A percentile compares a stretch with the other conserved stretches of the same genome.
Conservation (phyloP, 2,888 invertebrate species). For the Priocnemis perturbator region DNA sequence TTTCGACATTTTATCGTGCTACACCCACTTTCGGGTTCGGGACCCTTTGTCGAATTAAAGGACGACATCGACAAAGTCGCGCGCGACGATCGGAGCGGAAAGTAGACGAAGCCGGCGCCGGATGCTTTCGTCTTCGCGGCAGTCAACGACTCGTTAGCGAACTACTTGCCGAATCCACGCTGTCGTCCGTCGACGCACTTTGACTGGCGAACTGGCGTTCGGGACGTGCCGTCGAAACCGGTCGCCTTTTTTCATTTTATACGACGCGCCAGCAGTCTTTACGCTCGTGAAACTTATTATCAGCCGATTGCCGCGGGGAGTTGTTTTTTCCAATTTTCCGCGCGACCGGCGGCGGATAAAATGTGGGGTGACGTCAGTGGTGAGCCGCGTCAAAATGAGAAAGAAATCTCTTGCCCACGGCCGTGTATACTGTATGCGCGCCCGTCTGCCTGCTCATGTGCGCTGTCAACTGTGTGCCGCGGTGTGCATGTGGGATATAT, state of each 20-base stretch:
- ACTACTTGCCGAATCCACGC: no score
- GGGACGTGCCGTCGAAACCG: no score
- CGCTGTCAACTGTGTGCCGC: background rate
- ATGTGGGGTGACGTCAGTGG: slow-evolving; percentile 8
- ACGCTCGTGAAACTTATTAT: slow-evolving; percentile 5
- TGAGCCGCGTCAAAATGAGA: slow-evolving; percentile 14
- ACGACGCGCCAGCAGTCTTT: background rate
- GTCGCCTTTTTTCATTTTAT: background rate
- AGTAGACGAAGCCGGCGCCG: no score
- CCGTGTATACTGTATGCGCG: no score
- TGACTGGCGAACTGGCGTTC: no score
- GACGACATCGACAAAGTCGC: no score
- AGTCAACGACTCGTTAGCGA: no score
- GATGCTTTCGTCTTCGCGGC: no score
- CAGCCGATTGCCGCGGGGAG: slow-evolving; percentile 1
- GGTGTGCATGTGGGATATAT: background rate
- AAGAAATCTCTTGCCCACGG: slow-evolving; percentile 19
- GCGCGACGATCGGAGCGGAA: no score
- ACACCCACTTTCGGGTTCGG: background rate
- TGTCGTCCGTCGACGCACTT: no score
- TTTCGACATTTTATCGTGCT: background rate
- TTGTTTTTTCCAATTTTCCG: slow-evolving; percentile 7
- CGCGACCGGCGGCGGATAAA: slow-evolving; percentile 1
- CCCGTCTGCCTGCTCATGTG: no score
- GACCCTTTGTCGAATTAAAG: no score